Base-by-base conservation (phyloP, 1,140 invertebrate genomes). In the Aradophagus sp. region DNA sequence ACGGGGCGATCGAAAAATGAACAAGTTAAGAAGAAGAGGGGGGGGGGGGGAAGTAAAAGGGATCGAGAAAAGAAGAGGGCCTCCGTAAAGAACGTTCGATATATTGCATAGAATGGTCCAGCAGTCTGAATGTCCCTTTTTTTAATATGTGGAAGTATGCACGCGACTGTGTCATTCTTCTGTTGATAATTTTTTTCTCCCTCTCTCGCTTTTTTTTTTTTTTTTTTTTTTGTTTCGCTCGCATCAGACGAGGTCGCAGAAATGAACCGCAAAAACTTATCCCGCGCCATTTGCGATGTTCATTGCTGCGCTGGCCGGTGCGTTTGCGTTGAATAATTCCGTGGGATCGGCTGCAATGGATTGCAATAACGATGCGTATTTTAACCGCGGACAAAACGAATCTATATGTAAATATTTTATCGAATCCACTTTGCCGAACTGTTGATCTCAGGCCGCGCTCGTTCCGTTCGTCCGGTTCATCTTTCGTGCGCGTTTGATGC, bases 371-470 rank as follows among this genome's bases (percentile, higher is more conserved):
- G 68, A 72, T 32, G 74, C 61, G 65, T 71, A 73, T 68, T 77
- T 75, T 63, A 68, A 62, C 52, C 62, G 66, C 66, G 53, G 48
- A 63, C 65, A 55, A 73, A 77, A 75, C 76, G 71, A 75, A 77
- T 77, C 68, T 77, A 75, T 74, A 77, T 77, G 76, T 77, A 77
- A 77, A 77, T 77, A 75, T 77, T 77, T 77, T 63, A 75, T 71
- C 73, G 75, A 63, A 41, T 56, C 63, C 50, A 71, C 68, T 68
- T 63, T 52, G 56, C 38, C 44, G 61, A 67, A 52, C 53, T 50
- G 48, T 36, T 56, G 45, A 65, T 58, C 70, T 61, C 58, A 50
- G 70, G 47, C 10, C 13, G 20, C 17, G 38, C 44, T 50, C 39
- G 48, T 59, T 73, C 50, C 56, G 48, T 34, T 70, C 58, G 48